A percentile compares a stretch with the other conserved stretches of the same genome.
phyloP scores from a whole-genome alignment of 2,888 invertebrate genomes.

The Prosapia bicincta region DNA sequence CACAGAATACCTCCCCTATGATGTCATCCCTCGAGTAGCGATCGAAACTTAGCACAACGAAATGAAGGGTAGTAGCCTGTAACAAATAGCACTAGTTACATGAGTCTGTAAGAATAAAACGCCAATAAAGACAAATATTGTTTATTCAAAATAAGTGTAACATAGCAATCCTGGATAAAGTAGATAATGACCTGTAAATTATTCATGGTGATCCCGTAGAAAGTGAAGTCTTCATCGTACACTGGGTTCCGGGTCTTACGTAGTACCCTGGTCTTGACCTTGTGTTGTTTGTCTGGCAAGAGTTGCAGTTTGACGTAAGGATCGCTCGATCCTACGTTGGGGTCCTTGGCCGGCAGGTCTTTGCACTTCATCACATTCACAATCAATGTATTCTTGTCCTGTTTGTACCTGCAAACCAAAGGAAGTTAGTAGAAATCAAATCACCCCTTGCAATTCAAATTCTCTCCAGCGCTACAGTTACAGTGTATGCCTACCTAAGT shows the following conservation, averaged over 20 bases:
- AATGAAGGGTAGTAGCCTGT: conserved; percentile 85
- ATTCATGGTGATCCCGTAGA: conserved; percentile 87
- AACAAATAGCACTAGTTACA: conserved; percentile 38
- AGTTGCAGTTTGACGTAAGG: conserved; percentile 98
- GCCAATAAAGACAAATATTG: too few relatives aligned
- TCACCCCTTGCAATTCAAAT: background rate
- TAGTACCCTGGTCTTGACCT: conserved; percentile 94
- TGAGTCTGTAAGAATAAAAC: too few relatives aligned
- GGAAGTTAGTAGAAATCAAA: too few relatives aligned
- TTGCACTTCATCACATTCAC: conserved; percentile 90
- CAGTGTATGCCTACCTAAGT: conserved; percentile 61
- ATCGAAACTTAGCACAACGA: conserved; percentile 91
- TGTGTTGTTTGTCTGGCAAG: conserved; percentile 95
- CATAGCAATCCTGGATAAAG: too few relatives aligned
- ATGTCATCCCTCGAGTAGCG: conserved; percentile 98
- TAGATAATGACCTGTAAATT: conserved; percentile 77
- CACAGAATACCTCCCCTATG: conserved; percentile 93
- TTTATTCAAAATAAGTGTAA: too few relatives aligned
- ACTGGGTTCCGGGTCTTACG: conserved; percentile 94
- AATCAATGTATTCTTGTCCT: conserved; percentile 84
- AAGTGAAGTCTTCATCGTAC: conserved; percentile 98
- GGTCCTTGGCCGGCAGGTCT: conserved; percentile 82
- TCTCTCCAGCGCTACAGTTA: background rate
- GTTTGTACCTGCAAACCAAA: conserved; percentile 79
- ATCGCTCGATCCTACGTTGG: conserved; percentile 78